These are phyloP conservation scores for Listronotus oregonensis DNA, from an alignment of 1,140 invertebrate genomes.

Conservation along the genomic window DNA sequence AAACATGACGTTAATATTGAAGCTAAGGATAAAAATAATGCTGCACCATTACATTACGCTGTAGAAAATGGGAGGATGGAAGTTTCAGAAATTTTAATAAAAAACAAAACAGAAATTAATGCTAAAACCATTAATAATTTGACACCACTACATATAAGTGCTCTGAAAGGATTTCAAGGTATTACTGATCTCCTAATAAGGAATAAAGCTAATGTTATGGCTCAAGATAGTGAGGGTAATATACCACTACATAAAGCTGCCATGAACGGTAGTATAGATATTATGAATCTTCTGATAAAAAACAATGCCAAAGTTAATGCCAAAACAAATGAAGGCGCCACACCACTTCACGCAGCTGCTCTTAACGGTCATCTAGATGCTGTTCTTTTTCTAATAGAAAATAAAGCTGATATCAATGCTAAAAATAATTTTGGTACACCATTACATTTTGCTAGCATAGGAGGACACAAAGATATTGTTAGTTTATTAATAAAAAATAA, in stretches of 20 bases:
- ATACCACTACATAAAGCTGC: slow-evolving; percentile 42
- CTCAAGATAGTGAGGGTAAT: slow-evolving; percentile 14
- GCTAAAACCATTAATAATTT: slow-evolving; percentile 60
- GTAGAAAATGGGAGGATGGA: slow-evolving; percentile 53
- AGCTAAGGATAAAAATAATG: slow-evolving; percentile 19
- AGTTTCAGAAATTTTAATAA: slow-evolving; percentile 56
- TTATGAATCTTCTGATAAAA: slow-evolving; percentile 31
- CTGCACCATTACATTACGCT: slow-evolving; percentile 57
- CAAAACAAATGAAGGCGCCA: slow-evolving; percentile 27
- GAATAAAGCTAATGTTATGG: slow-evolving; percentile 42
- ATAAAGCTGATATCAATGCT: slow-evolving; percentile 36
- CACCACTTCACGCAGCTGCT: slow-evolving; percentile 37
- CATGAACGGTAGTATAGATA: slow-evolving; percentile 21
- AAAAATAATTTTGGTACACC: slow-evolving; percentile 28
- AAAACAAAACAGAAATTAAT: slow-evolving; percentile 56
- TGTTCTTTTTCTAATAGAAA: slow-evolving; percentile 36
- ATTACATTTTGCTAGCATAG: slow-evolving; percentile 39
- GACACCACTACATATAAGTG: slow-evolving; percentile 37
- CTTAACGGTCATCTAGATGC: slow-evolving; percentile 16
- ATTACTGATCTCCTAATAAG: slow-evolving; percentile 10
- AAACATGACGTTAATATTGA: slow-evolving; percentile 24
- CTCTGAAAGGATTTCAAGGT: slow-evolving; percentile 1
- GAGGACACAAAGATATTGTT: slow-evolving; percentile 25
- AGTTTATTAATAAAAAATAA: slow-evolving; percentile 18
- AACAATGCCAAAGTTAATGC: slow-evolving; percentile 30